These are phyloP conservation scores for Caenorhabditis angaria DNA, from an alignment of 2,888 invertebrate species.

Conservation along the genomic window DNA sequence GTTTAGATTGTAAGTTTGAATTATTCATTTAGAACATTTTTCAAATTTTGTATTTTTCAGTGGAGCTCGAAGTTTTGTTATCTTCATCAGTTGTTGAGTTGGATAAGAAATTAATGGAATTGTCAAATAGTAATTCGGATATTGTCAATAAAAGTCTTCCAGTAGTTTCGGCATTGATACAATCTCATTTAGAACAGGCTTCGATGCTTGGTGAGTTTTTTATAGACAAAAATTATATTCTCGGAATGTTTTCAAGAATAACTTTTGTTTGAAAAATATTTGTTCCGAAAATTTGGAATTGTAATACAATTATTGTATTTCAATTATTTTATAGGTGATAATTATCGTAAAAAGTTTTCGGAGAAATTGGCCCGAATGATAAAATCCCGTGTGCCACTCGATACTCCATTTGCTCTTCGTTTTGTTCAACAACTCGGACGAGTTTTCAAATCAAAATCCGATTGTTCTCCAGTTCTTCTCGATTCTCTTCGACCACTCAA, in stretches of 20 bases:
- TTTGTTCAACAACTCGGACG: slow-evolving; percentile 56
- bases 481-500: slow-evolving; percentile 67
- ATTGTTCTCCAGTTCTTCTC: slow-evolving; percentile 44
- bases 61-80: slow-evolving; percentile 48
- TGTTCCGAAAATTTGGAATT: not conserved
- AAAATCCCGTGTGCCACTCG: slow-evolving; percentile 48
- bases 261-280: too few relatives aligned
- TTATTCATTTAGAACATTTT: not conserved
- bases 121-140: slow-evolving; percentile 36
- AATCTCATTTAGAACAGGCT: slow-evolving; percentile 53
- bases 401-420: slow-evolving; percentile 42
- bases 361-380: slow-evolving; percentile 53
- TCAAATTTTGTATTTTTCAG: slow-evolving; percentile 17
- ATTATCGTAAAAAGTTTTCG: slow-evolving; percentile 38
- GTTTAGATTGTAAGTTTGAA: slow-evolving; percentile 38
- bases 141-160: slow-evolving; percentile 37
- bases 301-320: not conserved
- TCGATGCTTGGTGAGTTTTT: slow-evolving; percentile 43
- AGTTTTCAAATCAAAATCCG: slow-evolving; percentile 45
- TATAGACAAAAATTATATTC: too few relatives aligned
- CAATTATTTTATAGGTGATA: not conserved
- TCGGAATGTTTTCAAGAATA: too few relatives aligned
- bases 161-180: slow-evolving; percentile 41
- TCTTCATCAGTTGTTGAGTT: slow-evolving; percentile 44
- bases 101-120: slow-evolving; percentile 46